Base-by-base conservation (phyloP, 35 echinoderm and acorn worm species). In the Patiria miniata region DNA sequence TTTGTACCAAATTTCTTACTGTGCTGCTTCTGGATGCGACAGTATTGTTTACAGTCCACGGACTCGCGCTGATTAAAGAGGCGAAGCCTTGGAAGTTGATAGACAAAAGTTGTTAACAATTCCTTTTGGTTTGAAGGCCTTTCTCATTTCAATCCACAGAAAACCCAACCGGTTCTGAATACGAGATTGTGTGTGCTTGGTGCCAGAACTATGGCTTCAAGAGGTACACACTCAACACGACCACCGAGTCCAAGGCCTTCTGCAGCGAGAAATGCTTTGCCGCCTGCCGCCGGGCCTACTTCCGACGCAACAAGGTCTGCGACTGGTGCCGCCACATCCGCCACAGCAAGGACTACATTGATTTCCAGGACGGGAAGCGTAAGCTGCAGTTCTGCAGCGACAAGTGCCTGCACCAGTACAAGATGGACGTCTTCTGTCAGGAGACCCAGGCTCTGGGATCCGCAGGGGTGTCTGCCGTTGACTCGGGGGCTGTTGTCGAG, bases 181-280 rank as follows among this genome's bases (percentile, higher is more conserved):
- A 61, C 18, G 51, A 84, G 82, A 97, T 97, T 36, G 61, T 94
- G 40, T 98, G 96, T 87, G 96, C 89, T 73, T 98, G 96, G 96
- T 98, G 96, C 57, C 59, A 98, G 39, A 59, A 86, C 1, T 85
- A 78, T 36, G 92, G 96, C n/a, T 85, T 83, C 86, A 98, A 97
- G 60, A 82, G 82, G 16, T 98, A 94, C 86, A 98, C 96, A 1
- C 93, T 98, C 81, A 98, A 94, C 87, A 98, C 96, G 2, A 81
- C 89, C 51, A 89, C 86, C 2, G 86, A 94, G 18, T 94, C 96
- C 12, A 89, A 90, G 57, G 96, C 96, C 0, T 98, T 98, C 82
- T 98, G 96, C 83, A 98, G 96, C 52, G 96, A 98, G 83, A 90
- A 89, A 39, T 98, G 96, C 81, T 98, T 98, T 57, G 96, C 92